Evolutionary conservation across 2,113 vertebrate genomes (phyloP).

Genomic region (Choloepus hoffmanni): DNA sequence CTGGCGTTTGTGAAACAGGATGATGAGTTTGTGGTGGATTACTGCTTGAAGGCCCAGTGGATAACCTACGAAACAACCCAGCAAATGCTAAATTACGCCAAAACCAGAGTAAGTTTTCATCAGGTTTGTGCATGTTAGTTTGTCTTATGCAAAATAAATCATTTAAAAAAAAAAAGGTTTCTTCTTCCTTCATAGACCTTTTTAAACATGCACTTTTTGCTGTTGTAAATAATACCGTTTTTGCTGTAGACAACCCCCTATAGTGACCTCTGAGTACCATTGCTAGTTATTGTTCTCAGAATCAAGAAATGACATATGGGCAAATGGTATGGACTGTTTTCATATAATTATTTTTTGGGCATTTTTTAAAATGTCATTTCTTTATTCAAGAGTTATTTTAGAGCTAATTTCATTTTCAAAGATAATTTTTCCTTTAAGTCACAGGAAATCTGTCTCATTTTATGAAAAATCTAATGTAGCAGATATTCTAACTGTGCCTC

Average conservation of each 20-base stretch:
- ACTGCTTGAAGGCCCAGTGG: conserved; percentile 95
- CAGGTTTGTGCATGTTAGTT: neutral
- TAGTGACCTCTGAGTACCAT: neutral
- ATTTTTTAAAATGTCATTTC: neutral
- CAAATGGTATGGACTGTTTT: neutral
- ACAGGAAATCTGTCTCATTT: neutral
- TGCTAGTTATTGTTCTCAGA: neutral
- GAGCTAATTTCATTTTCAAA: conserved; percentile 11
- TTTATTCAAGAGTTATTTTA: neutral
- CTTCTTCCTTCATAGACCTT: neutral
- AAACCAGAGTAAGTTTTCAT: conserved; percentile 85
- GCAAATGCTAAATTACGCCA: conserved; percentile 94
- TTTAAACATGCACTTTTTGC: neutral
- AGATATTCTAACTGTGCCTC: conserved; percentile 11
- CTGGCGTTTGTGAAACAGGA: conserved; percentile 87
- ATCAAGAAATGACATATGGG: neutral
- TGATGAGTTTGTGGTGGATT: conserved; percentile 94
- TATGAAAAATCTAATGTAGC: neutral
- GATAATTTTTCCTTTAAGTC: neutral
- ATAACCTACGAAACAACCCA: conserved; percentile 93
- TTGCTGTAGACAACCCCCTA: neutral
- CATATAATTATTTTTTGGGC: neutral
- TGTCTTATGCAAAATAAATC: neutral
- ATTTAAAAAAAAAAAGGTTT: neutral
- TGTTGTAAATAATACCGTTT: neutral